Percentiles rank a stretch among this genome's conserved stretches.
Conservation (phyloP, 2,888 invertebrate genomes). For the Timandra comae region DNA sequence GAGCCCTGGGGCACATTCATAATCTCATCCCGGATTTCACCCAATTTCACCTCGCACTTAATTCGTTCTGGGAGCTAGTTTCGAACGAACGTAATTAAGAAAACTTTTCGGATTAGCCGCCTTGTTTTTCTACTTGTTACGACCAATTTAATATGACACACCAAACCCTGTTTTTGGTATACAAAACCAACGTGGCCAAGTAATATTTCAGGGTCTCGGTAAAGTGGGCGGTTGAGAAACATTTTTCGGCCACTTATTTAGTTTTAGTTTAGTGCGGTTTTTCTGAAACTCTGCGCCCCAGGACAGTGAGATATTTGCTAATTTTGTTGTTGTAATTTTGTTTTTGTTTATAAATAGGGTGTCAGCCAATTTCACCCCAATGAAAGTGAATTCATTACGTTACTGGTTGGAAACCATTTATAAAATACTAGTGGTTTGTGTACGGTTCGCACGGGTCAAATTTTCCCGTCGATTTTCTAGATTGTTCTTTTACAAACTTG, state of each 20-base stretch:
- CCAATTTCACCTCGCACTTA: slow-evolving; percentile 57
- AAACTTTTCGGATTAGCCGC: slow-evolving; percentile 71
- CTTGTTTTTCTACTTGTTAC: slow-evolving; percentile 60
- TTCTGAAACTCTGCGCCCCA: slow-evolving; percentile 53
- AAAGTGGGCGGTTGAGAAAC: slow-evolving; percentile 39
- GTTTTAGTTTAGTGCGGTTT: slow-evolving; percentile 61
- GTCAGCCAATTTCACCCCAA: too few species aligned
- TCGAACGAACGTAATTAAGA: slow-evolving; percentile 65
- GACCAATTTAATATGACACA: slow-evolving; percentile 34
- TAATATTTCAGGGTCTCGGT: slow-evolving; percentile 27
- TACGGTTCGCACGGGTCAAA: too few species aligned
- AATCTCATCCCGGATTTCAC: slow-evolving; percentile 53
- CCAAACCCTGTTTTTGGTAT: slow-evolving; percentile 20
- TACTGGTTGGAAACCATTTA: too few species aligned
- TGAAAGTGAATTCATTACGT: too few species aligned
- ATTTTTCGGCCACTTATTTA: slow-evolving; percentile 71
- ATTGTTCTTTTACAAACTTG: too few species aligned
- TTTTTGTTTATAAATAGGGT: slow-evolving; percentile 33
- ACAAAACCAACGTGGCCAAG: slow-evolving; percentile 9
- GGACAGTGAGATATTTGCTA: slow-evolving; percentile 70
- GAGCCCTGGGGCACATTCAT: slow-evolving; percentile 34
- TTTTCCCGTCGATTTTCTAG: too few species aligned
- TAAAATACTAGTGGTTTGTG: too few species aligned
- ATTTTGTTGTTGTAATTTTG: slow-evolving; percentile 69
- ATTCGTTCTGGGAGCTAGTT: slow-evolving; percentile 71